Evolutionary conservation across 2,888 invertebrate genomes (phyloP).

Genomic region (Heliconius aoede): DNA sequence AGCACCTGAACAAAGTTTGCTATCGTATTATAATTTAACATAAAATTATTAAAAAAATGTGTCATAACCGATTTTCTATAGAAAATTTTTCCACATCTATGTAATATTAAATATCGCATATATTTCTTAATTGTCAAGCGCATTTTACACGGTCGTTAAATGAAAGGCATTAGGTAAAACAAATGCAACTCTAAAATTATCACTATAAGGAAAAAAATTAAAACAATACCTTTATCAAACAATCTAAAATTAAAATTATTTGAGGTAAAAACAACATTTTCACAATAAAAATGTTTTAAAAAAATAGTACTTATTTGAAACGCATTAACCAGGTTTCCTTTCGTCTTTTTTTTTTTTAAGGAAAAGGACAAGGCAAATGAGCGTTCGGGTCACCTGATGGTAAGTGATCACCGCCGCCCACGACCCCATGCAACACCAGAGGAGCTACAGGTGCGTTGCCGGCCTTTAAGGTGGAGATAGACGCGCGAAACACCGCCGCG

Average conservation of each 20-base stretch:
- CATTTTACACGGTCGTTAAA: neutral
- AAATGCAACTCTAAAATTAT: neutral
- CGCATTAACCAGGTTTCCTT: neutral
- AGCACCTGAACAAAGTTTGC: slow-evolving; percentile 1
- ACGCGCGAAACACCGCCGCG: no score
- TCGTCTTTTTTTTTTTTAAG: no score
- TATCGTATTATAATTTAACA: neutral
- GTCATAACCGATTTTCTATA: neutral
- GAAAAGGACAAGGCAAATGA: no score
- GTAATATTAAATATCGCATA: neutral
- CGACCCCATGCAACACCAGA: no score
- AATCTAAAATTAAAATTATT: neutral
- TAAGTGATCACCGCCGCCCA: no score
- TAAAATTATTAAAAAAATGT: neutral
- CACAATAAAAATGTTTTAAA: neutral
- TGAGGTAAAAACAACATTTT: neutral
- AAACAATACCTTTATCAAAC: neutral
- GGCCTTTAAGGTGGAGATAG: no score
- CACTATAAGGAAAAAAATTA: neutral
- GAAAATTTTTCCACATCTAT: neutral
- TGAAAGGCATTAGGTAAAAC: neutral
- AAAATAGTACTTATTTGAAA: neutral
- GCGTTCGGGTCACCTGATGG: no score
- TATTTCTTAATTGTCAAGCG: no score
- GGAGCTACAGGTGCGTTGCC: no score